Evolutionary conservation across 2,113 vertebrate genomes (phyloP).

Genomic region (Climacteris rufus): DNA sequence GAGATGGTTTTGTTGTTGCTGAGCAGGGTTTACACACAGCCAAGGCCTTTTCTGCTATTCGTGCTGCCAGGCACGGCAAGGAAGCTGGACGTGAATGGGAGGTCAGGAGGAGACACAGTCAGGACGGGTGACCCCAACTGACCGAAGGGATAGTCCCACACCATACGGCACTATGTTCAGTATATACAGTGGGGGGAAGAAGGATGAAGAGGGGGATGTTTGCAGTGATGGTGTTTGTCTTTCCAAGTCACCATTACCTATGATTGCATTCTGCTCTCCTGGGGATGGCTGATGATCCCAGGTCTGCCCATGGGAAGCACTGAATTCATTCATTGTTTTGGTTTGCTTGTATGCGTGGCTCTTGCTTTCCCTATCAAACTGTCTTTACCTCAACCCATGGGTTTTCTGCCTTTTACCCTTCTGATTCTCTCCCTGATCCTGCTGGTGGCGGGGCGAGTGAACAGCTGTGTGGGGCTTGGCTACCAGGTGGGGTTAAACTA

Average conservation of each 20-base stretch:
- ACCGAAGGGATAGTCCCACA: background rate
- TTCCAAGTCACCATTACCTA: background rate
- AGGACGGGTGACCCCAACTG: background rate
- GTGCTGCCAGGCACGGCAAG: fast-evolving
- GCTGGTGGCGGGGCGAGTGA: background rate
- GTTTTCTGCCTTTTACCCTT: background rate
- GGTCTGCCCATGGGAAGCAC: background rate
- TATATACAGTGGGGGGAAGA: fast-evolving
- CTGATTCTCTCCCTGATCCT: background rate
- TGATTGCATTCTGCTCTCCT: background rate
- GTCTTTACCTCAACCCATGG: background rate
- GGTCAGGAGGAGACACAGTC: background rate
- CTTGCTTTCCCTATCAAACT: background rate
- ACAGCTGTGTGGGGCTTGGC: fast-evolving
- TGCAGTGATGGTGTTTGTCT: background rate
- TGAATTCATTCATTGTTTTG: background rate
- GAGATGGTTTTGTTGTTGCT: background rate
- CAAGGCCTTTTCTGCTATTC: background rate
- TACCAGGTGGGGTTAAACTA: background rate
- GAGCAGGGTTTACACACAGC: background rate
- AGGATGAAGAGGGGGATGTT: background rate
- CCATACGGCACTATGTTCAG: background rate
- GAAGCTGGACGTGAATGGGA: background rate
- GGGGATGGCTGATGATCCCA: background rate
- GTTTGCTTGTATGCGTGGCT: background rate